Conservation (phyloP, 2,113 vertebrate species). For the Neotoma lepida region DNA sequence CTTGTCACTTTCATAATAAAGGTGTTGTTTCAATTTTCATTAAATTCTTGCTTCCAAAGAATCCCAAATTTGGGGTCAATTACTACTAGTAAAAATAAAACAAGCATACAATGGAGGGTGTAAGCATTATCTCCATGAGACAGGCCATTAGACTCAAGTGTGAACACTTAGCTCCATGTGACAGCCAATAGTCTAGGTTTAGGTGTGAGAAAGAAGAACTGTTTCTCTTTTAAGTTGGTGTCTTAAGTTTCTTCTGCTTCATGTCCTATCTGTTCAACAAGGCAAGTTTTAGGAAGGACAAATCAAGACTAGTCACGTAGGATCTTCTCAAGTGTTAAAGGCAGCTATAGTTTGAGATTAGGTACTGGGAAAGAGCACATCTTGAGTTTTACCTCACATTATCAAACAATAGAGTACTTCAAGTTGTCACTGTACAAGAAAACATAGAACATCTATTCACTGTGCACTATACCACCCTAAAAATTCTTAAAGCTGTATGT, state of each 20-base stretch:
- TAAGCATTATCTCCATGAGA: neutral
- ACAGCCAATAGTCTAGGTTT: constrained; percentile 1
- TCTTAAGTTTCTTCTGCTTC: constrained; percentile 32
- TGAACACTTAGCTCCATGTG: neutral
- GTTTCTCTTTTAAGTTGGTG: neutral
- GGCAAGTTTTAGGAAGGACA: constrained; percentile 25
- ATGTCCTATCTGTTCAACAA: neutral
- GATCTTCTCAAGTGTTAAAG: neutral
- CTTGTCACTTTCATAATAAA: neutral
- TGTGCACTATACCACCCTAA: neutral
- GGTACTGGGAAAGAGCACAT: neutral
- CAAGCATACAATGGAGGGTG: neutral
- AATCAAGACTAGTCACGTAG: neutral
- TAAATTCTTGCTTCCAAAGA: constrained; percentile 41
- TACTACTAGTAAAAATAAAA: constrained; percentile 1
- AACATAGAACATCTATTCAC: neutral
- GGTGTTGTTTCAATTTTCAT: constrained; percentile 27
- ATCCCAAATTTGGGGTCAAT: neutral
- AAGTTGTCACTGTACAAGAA: constrained; percentile 2
- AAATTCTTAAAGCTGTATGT: neutral
- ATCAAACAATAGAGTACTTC: constrained; percentile 4
- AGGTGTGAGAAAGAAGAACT: neutral
- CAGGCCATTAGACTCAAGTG: neutral
- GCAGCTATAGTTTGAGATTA: neutral
- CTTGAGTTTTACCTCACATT: neutral